Evolutionary conservation across 2,888 invertebrate genomes (phyloP), one percentile per base, ranked within the genome.

Genomic region (Lordiphosa fenestrarum): DNA sequence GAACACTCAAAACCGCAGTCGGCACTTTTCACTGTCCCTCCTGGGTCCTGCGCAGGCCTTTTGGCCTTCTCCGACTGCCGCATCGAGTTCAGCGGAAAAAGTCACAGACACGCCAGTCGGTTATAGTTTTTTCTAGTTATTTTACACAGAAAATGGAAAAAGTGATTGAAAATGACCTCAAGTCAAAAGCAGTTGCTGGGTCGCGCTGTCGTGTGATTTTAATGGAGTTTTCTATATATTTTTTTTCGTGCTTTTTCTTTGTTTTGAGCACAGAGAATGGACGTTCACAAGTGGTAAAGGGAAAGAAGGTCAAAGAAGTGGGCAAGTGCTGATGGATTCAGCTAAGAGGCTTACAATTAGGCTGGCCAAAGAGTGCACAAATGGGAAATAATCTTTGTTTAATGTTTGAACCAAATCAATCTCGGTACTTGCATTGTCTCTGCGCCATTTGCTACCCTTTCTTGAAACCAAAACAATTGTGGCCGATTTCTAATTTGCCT

Each of bases 131-230:
- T 57, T 47, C 40, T 59, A 51, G 64, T 47, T 56, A 51, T 63
- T 63, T 61, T 64, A 47, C 71, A 66, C 65, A 62, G 52, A 74
- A 74, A 77, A 76, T 80, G 77, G 64, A 69, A 78, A 77, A 77
- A 76, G 65, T 81, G 80, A 80, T 80, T 80, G 81, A 82, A 81
- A 80, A 80, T 82, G 80, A 80, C 77, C 82, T 77, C 75, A 80
- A 81, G 82, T 82, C 81, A 81, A 69, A 67, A 75, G 71, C 81
- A 75, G 77, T 70, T 75, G 61, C 69, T 57, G 48, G 54, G 64
- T 60, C 63, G 50, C 37, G 44, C 55, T 59, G 58, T 49, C 56
- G 61, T 38, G 61, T 66, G 71, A 64, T 76, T 78, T 75, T 73
- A 76, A 76, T 75, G 64, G 73, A 73, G 74, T 69, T 69, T 59